Evolutionary conservation across 1,140 invertebrate genomes (phyloP), one percentile per base, ranked within the genome.

Genomic region (Venturia canescens): DNA sequence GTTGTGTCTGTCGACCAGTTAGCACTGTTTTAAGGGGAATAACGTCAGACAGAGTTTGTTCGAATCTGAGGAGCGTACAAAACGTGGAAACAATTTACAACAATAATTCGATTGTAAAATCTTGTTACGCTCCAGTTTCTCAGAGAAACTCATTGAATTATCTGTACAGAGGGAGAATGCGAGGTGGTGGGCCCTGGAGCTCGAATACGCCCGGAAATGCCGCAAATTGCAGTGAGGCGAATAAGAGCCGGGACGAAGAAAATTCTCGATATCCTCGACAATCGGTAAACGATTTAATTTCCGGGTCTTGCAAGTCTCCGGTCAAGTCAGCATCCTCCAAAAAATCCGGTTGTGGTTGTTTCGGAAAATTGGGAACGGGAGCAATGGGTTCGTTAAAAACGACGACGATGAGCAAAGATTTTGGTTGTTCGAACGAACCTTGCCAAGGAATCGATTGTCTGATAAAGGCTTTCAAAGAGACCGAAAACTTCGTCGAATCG

Each of bases 401-500:
- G 0, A 26, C 27, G 23, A n/a, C 50, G 26, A 48, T 21, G 18
- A 66, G 57, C 29, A 66, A 23, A 13, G 66, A 60, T 38, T 31
- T 44, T 7, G 75, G 63, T 6, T 87, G 86, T 27, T 81, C 72
- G n/a, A 90, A 86, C 38, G 86, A 86, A 38, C 84, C 89, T 1
- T 89, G 87, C 31, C 31, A 85, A 4, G 87, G 88, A 7, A 83
- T 88, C 1, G 87, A 89, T 26, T 88, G 88, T 79, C 71, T 91
- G 82, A 87, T 90, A 27, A 84, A 85, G 57, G 84, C 85, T 0
- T 87, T 90, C 31, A 82, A 87, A 16, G 89, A 91, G 50, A 85
- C 87, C 0, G 87, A 91, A 81, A 85, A 88, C 1, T 88, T 91
- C 29, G 85, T 91, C 0, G 84, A 91, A 70, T 88, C 87, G 0